Base-by-base conservation (phyloP, 2,888 invertebrate species). In the Malthinus flaveolus region DNA sequence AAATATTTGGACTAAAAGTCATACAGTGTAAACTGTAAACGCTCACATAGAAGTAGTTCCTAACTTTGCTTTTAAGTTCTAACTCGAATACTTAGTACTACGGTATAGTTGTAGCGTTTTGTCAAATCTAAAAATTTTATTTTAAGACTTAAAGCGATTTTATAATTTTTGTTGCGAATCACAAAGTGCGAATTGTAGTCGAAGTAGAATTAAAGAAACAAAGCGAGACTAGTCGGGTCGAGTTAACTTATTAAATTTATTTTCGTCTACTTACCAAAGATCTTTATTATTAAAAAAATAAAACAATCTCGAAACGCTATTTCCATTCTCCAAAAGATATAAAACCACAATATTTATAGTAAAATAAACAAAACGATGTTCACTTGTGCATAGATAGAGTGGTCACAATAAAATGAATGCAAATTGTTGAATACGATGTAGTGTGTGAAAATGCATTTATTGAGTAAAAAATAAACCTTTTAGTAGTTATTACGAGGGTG, bases 401-500 rank as follows among this genome's bases (percentile, higher is more conserved):
- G 56, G 46, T 56, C 59, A 60, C 59, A 10, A 64, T 62, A 62
- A 56, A 50, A 65, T 58, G 65, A 67, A 67, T 66, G 68, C 66
- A 66, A 68, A 62, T 67, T 68, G 66, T 68, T 67, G 65, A 68
- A 51, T 61, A 61, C 44, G 58, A 53, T 59, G 61, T 59, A 54
- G 58, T 54, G 51, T 50, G 50, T 54, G 56, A 48, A 64, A 55
- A 23, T 23, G 23, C 23, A 23, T 23, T 23, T 23, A 23, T 23
- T 23, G 5, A 23, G 2, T 23, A 23, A 23, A 23, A 23, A 23
- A 23, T 2, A 61, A 65, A 65, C 59, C 61, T 62, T 66, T 66
- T 64, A 59, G 61, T 56, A 63, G 48, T 60, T 59, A 61, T 53
- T 44, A 39, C 50, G 45, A 50, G 55, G 23, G 44, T 57, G 58